A percentile compares a stretch with the other conserved stretches of the same genome.
phyloP scores from a whole-genome alignment of 2,797 vertebrate genomes.

The Myotis vivesi region DNA sequence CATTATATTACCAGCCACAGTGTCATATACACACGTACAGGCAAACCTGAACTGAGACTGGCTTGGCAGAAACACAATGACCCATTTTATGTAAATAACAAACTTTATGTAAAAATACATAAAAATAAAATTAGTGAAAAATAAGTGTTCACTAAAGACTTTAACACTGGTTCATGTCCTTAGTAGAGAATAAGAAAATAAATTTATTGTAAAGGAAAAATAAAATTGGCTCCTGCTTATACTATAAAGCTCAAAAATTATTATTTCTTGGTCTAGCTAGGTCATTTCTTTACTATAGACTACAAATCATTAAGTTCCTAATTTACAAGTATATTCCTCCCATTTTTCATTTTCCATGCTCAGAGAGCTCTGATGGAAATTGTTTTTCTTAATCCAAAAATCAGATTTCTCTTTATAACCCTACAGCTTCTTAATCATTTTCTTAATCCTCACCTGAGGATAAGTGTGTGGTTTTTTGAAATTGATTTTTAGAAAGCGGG shows the following conservation, averaged over 20 bases:
- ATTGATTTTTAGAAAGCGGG: not conserved
- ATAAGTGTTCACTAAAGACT: not conserved
- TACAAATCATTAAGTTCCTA: constrained; percentile 1
- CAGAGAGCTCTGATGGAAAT: not conserved
- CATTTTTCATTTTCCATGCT: constrained; percentile 40
- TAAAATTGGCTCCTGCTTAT: not conserved
- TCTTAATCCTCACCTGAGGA: not conserved
- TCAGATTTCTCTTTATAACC: not conserved
- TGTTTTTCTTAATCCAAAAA: constrained; percentile 36
- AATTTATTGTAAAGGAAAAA: constrained; percentile 17
- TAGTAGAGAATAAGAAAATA: constrained; percentile 2
- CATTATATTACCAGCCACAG: too few relatives aligned
- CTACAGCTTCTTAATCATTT: not conserved
- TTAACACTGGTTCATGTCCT: not conserved
- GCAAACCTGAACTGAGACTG: not conserved
- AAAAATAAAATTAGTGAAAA: constrained; percentile 25
- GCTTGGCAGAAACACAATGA: constrained; percentile 11
- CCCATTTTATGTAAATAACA: constrained; percentile 24
- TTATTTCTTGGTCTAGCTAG: not conserved
- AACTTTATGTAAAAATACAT: not conserved
- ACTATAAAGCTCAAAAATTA: constrained; percentile 36
- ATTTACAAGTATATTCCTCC: constrained; percentile 38
- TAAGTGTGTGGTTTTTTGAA: not conserved
- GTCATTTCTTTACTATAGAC: not conserved
- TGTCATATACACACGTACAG: too few relatives aligned